phyloP scores from a whole-genome alignment of 2,888 invertebrate genomes.

The Drosophila glabriapex region DNA sequence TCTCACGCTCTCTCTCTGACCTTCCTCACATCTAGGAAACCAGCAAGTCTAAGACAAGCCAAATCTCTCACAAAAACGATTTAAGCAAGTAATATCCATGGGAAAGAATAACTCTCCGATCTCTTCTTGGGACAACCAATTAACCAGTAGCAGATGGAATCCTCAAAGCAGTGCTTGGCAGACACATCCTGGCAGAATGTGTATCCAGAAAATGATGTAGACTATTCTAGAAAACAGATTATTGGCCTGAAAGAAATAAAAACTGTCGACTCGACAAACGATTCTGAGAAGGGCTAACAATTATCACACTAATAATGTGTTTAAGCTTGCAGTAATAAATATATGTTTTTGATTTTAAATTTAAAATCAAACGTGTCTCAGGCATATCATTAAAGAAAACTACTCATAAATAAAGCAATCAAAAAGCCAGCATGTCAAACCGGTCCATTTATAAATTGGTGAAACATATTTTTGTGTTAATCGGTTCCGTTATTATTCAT shows the following conservation, averaged over 20 bases:
- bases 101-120: rapidly evolving
- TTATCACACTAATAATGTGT: neutral
- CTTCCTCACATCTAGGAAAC: neutral
- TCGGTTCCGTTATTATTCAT: neutral
- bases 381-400: neutral
- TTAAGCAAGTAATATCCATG: neutral
- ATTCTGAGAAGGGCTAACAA: neutral
- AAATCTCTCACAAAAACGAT: neutral
- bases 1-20: no score
- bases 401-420: neutral
- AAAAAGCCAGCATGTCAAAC: neutral
- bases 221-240: neutral
- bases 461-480: neutral
- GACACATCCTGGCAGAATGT: no score
- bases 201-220: no score
- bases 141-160: no score
- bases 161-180: no score
- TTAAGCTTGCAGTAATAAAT: neutral
- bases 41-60: neutral
- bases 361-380: neutral
- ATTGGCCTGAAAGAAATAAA: neutral
- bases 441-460: neutral
- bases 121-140: neutral
- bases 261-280: neutral
- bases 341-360: neutral